Evolutionary conservation across 2,888 invertebrate species (phyloP).

Genomic region (Flexamia atlantica): DNA sequence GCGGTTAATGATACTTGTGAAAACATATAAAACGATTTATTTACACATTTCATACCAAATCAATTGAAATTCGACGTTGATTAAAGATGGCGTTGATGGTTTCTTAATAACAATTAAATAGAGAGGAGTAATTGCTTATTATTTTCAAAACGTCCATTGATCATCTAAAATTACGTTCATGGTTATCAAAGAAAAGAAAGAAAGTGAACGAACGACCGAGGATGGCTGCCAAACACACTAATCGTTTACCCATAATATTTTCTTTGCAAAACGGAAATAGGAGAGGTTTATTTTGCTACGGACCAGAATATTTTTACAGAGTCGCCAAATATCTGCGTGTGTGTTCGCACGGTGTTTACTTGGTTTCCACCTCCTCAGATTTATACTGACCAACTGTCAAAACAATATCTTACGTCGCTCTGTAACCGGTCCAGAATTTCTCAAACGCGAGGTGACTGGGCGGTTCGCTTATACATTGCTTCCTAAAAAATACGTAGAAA

Average conservation of each 20-base stretch:
- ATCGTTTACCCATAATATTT: conserved; percentile 22
- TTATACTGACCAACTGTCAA: conserved; percentile 20
- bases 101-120: too few relatives aligned
- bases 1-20: too few relatives aligned
- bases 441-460: not conserved
- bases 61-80: too few relatives aligned
- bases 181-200: conserved; percentile 1
- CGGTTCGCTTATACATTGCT: too few relatives aligned
- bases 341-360: conserved; percentile 15
- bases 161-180: too few relatives aligned
- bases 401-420: not conserved
- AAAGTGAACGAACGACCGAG: not conserved
- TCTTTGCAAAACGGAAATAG: conserved; percentile 41
- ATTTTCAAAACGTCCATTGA: too few relatives aligned
- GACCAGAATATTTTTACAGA: conserved; percentile 18
- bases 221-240: conserved; percentile 17
- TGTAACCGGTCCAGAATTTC: not conserved
- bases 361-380: not conserved
- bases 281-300: conserved; percentile 5
- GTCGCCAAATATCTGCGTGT: not conserved
- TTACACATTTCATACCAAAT: too few relatives aligned
- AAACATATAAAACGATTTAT: too few relatives aligned
- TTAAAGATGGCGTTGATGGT: too few relatives aligned
- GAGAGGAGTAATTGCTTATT: too few relatives aligned
- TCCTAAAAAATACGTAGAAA: too few relatives aligned